Base-by-base conservation (phyloP, 1,140 invertebrate genomes). In the Drusus annulatus region DNA sequence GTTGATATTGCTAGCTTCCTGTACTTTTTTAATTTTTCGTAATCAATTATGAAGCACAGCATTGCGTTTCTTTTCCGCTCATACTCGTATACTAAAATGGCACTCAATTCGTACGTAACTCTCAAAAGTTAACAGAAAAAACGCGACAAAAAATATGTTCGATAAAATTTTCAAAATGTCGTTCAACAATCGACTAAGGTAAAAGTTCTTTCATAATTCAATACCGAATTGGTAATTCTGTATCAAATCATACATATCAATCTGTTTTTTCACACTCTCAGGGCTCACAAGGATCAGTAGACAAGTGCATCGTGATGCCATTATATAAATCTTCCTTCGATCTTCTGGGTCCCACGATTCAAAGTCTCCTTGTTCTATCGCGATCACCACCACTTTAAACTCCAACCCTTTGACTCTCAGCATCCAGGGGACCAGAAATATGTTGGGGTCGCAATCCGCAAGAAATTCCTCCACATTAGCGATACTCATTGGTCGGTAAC, bases 301-400 rank as follows among this genome's bases (percentile, higher is more conserved):
- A 74, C 85, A 86, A 2, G 87, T 88, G 71, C 86, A 87, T 56
- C 87, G 84, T 1, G 87, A 88, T 16, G 84, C 84, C 80, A 88
- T 88, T 36, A 88, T 86, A 74, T 88, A 88, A 36, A 85, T 80
- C 78, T 85, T 87, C 17, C 84, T 84, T 10, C 86, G 78, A 76
- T 88, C 87, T 78, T 88, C 86, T 3, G 84, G 50, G 79, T 87
- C 86, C 21, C 84, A 81, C 52, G 74, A 79, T 71, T 88, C 86
- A 77, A 85, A 88, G 80, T 86, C 86, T 31, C 86, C 79, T 6
- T 87, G 84, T 63, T 87, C 87, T 21, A 88, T 84, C 4, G 84
- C 85, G 78, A 88, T 85, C 7, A 88, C 84, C 45, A 88, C 86
- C 1, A 87, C 86, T 76, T 87, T 88, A 79, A 88, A 88, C 73